phyloP scores from a whole-genome alignment of 2,113 vertebrate genomes.

The Plecotus auritus region DNA sequence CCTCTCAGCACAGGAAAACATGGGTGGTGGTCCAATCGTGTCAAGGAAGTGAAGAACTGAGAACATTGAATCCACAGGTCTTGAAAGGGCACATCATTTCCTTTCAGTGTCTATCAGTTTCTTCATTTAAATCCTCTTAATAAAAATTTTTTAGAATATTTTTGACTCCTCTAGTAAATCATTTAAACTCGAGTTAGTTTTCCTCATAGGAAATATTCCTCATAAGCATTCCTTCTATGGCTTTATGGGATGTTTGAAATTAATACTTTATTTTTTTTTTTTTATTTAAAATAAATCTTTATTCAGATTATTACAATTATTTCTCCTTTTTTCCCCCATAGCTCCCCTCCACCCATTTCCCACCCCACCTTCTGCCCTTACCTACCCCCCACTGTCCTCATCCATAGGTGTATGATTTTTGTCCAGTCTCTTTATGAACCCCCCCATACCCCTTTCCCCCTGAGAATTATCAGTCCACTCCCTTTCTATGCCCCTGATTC shows the following conservation, averaged over 20 bases:
- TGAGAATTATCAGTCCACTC: too few relatives aligned
- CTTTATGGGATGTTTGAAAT: not conserved
- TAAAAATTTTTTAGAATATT: slow-evolving; percentile 6
- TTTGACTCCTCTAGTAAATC: not conserved
- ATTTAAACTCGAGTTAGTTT: not conserved
- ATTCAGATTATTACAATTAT: too few relatives aligned
- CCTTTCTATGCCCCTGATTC: too few relatives aligned
- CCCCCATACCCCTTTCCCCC: too few relatives aligned
- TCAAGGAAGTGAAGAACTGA: slow-evolving; percentile 1
- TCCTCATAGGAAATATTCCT: not conserved
- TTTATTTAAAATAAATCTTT: too few relatives aligned
- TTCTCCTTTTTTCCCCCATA: too few relatives aligned
- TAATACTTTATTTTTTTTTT: too few relatives aligned
- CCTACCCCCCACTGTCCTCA: too few relatives aligned
- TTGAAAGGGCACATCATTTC: not conserved
- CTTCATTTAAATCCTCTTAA: slow-evolving; percentile 32
- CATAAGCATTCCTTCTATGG: not conserved
- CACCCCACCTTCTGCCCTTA: too few relatives aligned
- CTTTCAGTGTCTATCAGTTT: slow-evolving; percentile 5
- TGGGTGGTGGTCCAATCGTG: not conserved
- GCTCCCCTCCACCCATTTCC: too few relatives aligned
- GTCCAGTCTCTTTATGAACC: too few relatives aligned
- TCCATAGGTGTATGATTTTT: too few relatives aligned
- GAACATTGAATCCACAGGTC: not conserved
- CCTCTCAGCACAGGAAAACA: not conserved